Evolutionary conservation across 2,797 vertebrate genomes (phyloP), one percentile per base, ranked within the genome.

Genomic region (Champsocephalus esox): DNA sequence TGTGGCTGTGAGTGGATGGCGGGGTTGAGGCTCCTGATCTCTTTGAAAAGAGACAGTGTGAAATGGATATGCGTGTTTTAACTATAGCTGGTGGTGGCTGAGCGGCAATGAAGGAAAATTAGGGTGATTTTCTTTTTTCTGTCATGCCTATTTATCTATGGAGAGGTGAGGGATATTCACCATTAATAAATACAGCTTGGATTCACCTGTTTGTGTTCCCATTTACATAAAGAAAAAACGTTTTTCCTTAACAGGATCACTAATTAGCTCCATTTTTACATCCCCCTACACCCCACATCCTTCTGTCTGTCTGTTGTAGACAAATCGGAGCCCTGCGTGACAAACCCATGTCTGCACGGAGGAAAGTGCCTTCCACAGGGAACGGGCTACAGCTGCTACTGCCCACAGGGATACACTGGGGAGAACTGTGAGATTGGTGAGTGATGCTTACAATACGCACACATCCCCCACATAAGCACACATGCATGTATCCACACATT

Each of bases 351-450:
- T 87, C 93, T 98, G 87, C 97, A 98, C 0, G 96, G 97, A 12
- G 98, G 98, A 46, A 96, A 95, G 45, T 98, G 97, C 82, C 93
- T 93, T 0, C 94, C 96, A 80, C 96, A 96, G 44, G 95, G 95
- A 62, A 93, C 95, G 1, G 79, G 95, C 79, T 97, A 96, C 7
- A 95, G 96, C 94, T 99, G 98, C 91, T 95, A 94, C 92, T 99
- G 98, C 69, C 94, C 92, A 64, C 95, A 95, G 79, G 98, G 97
- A n/a, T 99, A 95, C 83, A 89, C 95, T 0, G 98, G 98, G 61
- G 97, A 98, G 90, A 99, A 98, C 95, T 99, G 98, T 48, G 98
- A 99, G 93, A 97, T 98, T 4, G 98, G 98, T 98, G 92, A 94
- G 95, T 89, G 66, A 79, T 63, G 55, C 73, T 57, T 24, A 74